phyloP scores from a whole-genome alignment of 2,797 vertebrate species.

The Amniataba percoides region DNA sequence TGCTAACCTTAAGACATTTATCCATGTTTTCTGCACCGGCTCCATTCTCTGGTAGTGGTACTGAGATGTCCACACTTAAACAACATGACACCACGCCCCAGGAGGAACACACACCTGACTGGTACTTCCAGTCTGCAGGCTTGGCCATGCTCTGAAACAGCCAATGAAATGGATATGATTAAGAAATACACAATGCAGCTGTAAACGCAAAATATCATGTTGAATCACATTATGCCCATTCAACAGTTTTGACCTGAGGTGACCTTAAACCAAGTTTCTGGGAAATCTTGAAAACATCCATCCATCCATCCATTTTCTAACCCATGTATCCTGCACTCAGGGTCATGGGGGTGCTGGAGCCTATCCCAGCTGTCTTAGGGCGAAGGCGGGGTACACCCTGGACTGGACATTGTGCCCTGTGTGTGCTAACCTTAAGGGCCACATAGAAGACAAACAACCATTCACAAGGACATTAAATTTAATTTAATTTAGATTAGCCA shows the following conservation, averaged over 20 bases:
- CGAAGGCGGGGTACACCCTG: no score
- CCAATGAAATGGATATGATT: slow-evolving; percentile 14
- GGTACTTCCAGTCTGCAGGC: slow-evolving; percentile 97
- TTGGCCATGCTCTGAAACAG: slow-evolving; percentile 89
- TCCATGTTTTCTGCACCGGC: slow-evolving; percentile 81
- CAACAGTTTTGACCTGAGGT: neutral
- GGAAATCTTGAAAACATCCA: neutral
- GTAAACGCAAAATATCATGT: neutral
- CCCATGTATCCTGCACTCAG: no score
- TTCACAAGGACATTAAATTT: no score
- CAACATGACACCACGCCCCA: slow-evolving; percentile 90
- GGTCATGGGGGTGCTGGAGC: no score
- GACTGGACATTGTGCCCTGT: no score
- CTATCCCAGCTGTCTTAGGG: no score
- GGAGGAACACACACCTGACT: slow-evolving; percentile 86
- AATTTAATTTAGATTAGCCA: no score
- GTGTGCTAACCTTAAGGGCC: no score
- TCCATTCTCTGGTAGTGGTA: slow-evolving; percentile 85
- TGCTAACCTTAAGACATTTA: slow-evolving; percentile 87
- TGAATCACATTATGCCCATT: neutral
- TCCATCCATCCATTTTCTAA: no score
- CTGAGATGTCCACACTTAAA: slow-evolving; percentile 88
- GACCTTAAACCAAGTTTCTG: neutral
- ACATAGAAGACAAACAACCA: no score
- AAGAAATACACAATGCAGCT: neutral